These are phyloP conservation scores for Paraescarpia echinospica DNA, from an alignment of 1,140 invertebrate species.

Conservation along the genomic window DNA sequence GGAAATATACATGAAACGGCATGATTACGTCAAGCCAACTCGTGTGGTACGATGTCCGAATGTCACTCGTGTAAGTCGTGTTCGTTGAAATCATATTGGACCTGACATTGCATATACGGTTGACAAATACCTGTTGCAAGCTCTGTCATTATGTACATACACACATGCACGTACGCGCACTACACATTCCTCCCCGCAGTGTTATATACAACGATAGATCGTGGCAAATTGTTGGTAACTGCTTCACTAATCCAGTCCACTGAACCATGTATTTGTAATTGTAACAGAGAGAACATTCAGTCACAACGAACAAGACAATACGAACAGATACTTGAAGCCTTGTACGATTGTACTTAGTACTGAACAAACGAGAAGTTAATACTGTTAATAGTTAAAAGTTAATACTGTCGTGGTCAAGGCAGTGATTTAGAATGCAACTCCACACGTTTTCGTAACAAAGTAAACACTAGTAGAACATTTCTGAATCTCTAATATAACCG, in stretches of 20 bases:
- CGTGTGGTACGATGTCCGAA: not conserved
- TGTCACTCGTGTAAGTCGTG: not conserved
- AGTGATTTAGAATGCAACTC: not conserved
- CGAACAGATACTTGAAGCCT: not conserved
- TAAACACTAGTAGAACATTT: not conserved
- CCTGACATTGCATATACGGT: not conserved
- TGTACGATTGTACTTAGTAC: not conserved
- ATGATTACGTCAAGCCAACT: too few relatives aligned
- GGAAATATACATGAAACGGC: not conserved
- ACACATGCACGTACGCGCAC: not conserved
- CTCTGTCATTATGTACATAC: not conserved
- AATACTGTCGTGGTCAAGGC: not conserved
- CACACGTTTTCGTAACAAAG: not conserved
- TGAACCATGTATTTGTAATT: not conserved
- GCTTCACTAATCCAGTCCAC: not conserved
- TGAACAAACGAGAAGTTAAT: not conserved
- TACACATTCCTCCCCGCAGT: not conserved
- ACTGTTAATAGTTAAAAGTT: not conserved
- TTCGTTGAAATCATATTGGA: not conserved
- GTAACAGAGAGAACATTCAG: not conserved
- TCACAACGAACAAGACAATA: not conserved
- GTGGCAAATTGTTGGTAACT: too few relatives aligned
- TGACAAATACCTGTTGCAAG: not conserved
- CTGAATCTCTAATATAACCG: not conserved
- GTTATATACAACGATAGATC: not conserved